Base-by-base conservation (phyloP, 2,797 vertebrate species). In the Molossus alvarezi region DNA sequence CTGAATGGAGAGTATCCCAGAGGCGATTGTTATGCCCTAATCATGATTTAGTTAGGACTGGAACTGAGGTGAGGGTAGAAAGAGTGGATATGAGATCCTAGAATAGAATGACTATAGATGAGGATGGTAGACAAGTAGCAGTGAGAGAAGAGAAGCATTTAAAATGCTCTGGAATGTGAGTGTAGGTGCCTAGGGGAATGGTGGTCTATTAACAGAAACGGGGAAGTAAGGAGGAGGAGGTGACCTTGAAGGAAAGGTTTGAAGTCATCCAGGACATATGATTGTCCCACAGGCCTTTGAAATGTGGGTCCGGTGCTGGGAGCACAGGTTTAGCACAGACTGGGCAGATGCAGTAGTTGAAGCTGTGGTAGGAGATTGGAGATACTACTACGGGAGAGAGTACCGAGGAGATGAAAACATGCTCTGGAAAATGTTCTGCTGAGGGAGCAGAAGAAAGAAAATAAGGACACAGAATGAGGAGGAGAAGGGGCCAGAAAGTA, bases 181-280 rank as follows among this genome's bases (percentile, higher is more conserved):
- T 55, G 67, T 37, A 77, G 76, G 92, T 83, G 60, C 72, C 57
- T 1, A 55, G 62, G 53, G 37, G 60, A 76, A 72, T 51, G 53
- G 45, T 20, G 37, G 25, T 48, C 91, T 96, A 60, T 69, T 48
- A 94, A 82, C 25, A 73, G 84, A 95, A 95, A 67, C 41, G 72
- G 33, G 13, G 88, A 84, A 57, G 20, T 62, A 53, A 51, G 51
- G 79, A 88, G 67, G n/a, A 88, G 67, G 82, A 37, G 23, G 18
- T 76, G 62, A 73, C 73, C 29, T 53, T 90, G 85, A 85, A 69
- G 69, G 65, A 97, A 65, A 91, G 15, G 21, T 55, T 77, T 73
- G 67, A 72, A 88, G 41, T 85, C 33, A 71, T 58, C 41, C 17
- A 76, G 45, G 41, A 83, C 18, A 57, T 9, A 21, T 11, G 72